Conservation (phyloP, 2,888 invertebrate genomes). For the Drosophila rellima region DNA sequence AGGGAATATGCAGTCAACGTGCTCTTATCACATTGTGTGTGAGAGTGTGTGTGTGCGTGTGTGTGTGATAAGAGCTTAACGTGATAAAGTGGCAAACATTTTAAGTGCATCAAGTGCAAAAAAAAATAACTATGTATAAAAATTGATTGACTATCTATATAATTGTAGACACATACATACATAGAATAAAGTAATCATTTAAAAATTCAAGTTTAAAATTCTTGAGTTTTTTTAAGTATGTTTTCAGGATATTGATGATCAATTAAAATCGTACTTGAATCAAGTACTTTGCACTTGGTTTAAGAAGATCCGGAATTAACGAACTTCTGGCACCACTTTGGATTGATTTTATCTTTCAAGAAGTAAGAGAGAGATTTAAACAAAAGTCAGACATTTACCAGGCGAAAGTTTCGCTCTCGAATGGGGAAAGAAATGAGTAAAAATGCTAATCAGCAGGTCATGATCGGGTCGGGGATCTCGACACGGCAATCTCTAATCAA, state of each 20-base stretch:
- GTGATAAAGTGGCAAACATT: conserved; percentile 41
- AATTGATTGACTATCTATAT: conserved; percentile 14
- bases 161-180: neutral
- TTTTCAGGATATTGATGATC: too few relatives aligned
- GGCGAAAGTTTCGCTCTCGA: conserved; percentile 36
- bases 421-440: neutral
- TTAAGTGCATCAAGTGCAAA: conserved; percentile 43
- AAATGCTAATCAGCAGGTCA: neutral
- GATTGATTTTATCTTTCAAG: neutral
- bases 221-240: too few relatives aligned
- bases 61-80: conserved; percentile 34
- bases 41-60: conserved; percentile 20
- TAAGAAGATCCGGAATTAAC: too few relatives aligned
- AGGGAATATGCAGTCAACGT: conserved; percentile 9
- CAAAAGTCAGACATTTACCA: neutral
- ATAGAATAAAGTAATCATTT: too few relatives aligned
- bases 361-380: neutral
- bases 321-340: too few relatives aligned
- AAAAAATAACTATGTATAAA: neutral
- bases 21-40: conserved; percentile 34
- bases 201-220: too few relatives aligned
- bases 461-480: conserved; percentile 2
- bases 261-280: too few relatives aligned
- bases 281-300: too few relatives aligned
- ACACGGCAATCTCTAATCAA: conserved; percentile 11